Evolutionary conservation across 2,797 vertebrate genomes (phyloP).

Genomic region (Helostoma temminkii): DNA sequence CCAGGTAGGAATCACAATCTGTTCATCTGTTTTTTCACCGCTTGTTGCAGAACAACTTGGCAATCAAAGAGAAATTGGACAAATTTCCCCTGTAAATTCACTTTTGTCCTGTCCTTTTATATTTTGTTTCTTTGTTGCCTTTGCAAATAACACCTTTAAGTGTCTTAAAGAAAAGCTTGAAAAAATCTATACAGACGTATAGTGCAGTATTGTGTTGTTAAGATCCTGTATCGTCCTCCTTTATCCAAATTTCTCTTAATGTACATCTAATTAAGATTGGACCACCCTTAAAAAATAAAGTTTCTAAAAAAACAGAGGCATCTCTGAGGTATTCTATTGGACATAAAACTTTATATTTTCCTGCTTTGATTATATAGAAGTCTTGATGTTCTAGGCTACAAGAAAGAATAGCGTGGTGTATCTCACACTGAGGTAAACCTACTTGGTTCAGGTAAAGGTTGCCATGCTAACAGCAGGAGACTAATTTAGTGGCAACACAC

Average conservation of each 20-base stretch:
- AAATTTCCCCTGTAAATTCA: background rate
- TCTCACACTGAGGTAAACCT: conserved; percentile 13
- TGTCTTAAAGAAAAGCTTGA: background rate
- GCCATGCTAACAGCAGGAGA: conserved; percentile 17
- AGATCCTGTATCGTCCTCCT: conserved; percentile 18
- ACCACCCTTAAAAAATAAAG: conserved; percentile 35
- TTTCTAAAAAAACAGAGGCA: conserved; percentile 31
- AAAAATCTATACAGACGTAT: background rate
- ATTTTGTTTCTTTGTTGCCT: background rate
- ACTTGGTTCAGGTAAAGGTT: conserved; percentile 9
- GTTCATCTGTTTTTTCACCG: conserved; percentile 26
- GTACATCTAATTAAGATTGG: conserved; percentile 36
- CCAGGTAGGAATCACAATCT: conserved; percentile 84
- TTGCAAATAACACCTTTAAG: background rate
- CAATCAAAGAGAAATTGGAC: background rate
- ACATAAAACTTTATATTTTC: conserved; percentile 34
- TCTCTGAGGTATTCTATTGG: conserved; percentile 27
- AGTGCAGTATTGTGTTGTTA: conserved; percentile 19
- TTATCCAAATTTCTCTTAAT: conserved; percentile 18
- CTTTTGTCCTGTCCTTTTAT: background rate
- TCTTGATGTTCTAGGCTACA: background rate
- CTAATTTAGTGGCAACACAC: conserved; percentile 42
- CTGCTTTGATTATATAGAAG: conserved; percentile 12
- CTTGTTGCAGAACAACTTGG: conserved; percentile 20
- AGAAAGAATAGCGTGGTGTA: conserved; percentile 4